phyloP scores from a whole-genome alignment of 2,113 vertebrate genomes.

The Rhinoptilus africanus region DNA sequence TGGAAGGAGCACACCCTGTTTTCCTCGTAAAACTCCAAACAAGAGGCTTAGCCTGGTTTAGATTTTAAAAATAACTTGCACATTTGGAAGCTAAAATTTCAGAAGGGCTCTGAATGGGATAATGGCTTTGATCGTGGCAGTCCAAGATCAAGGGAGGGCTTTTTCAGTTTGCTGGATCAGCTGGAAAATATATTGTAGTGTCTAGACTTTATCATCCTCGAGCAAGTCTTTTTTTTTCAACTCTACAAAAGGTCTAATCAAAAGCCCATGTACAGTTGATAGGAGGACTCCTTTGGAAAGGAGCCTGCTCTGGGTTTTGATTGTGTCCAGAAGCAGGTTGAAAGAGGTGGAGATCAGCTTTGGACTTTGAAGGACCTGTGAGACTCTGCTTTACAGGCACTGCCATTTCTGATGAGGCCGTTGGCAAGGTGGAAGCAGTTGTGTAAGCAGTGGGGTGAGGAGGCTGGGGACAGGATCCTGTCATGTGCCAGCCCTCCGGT shows the following conservation, averaged over 20 bases:
- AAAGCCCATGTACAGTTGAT: not conserved
- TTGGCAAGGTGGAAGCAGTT: not conserved
- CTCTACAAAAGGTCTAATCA: slow-evolving; percentile 8
- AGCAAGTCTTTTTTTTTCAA: not conserved
- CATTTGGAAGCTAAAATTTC: slow-evolving; percentile 61
- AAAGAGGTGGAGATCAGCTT: not conserved
- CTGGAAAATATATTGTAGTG: slow-evolving; percentile 55
- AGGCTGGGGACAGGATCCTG: not conserved
- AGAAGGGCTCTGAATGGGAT: slow-evolving; percentile 31
- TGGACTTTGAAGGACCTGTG: not conserved
- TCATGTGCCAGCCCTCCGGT: not conserved
- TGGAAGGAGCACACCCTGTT: not conserved
- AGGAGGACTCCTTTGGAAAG: not conserved
- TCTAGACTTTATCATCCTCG: slow-evolving; percentile 44
- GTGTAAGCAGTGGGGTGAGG: not conserved
- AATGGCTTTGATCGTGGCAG: slow-evolving; percentile 62
- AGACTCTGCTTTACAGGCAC: not conserved
- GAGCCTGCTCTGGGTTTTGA: not conserved
- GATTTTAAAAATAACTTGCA: slow-evolving; percentile 66
- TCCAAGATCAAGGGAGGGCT: slow-evolving; percentile 28
- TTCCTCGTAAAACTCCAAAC: slow-evolving; percentile 43
- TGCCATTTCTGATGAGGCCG: not conserved
- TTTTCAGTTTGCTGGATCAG: slow-evolving; percentile 53
- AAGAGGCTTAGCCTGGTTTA: slow-evolving; percentile 53
- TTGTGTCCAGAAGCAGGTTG: not conserved